Percentiles rank a stretch among this genome's conserved stretches.
These are phyloP conservation scores for Uria lomvia DNA, from an alignment of 2,113 vertebrate genomes.

Conservation along the genomic window DNA sequence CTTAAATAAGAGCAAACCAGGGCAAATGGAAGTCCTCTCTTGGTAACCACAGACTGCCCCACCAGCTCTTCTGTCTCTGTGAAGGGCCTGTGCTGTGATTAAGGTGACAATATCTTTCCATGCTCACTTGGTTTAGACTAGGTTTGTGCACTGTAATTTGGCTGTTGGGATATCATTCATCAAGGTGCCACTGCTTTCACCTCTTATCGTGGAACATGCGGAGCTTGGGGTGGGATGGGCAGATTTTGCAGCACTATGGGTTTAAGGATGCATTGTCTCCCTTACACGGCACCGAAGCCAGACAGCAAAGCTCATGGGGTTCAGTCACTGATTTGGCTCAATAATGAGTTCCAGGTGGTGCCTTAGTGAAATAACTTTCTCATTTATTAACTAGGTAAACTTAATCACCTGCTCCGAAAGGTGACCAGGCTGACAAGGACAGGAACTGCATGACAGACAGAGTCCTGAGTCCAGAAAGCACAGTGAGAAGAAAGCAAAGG, in stretches of 20 bases:
- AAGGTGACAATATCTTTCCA: background rate
- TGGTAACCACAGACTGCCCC: background rate
- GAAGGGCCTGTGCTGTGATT: background rate
- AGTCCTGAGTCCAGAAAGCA: background rate
- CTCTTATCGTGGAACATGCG: accelerated
- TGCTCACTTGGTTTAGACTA: background rate
- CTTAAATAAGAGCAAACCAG: background rate
- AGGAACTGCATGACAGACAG: accelerated
- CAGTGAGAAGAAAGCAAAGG: background rate
- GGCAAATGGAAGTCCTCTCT: background rate
- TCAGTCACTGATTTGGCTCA: background rate
- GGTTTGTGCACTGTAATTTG: background rate
- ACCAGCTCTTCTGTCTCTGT: background rate
- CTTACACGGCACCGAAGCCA: background rate
- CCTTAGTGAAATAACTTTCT: background rate
- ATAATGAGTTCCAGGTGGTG: background rate
- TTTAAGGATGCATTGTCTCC: background rate
- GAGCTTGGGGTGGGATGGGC: background rate
- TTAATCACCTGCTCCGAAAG: background rate
- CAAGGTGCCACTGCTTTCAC: background rate
- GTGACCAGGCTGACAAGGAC: background rate
- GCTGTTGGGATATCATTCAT: background rate
- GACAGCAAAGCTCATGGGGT: background rate
- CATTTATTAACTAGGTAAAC: background rate
- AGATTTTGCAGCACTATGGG: background rate